phyloP scores from a whole-genome alignment of 1,140 invertebrate species.

The Ditylenchus dipsaci region DNA sequence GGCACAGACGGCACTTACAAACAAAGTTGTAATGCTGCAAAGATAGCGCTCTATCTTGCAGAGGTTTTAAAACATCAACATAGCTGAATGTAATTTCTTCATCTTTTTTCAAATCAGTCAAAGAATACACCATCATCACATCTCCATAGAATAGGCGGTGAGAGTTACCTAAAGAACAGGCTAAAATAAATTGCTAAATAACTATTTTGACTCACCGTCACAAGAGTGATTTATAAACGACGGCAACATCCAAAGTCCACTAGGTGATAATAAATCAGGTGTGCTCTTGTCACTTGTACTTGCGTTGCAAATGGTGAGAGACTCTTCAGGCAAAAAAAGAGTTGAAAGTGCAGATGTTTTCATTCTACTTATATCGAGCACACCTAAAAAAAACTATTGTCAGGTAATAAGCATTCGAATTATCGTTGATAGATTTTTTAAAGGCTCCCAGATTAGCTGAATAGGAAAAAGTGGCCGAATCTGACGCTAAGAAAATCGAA shows the following conservation, averaged over 20 bases:
- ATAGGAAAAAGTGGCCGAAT: too few relatives aligned
- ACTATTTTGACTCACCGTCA: not conserved
- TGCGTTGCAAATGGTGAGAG: not conserved
- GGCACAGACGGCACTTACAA: not conserved
- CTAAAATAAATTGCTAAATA: not conserved
- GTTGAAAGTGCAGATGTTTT: not conserved
- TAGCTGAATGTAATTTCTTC: not conserved
- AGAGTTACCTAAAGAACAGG: not conserved
- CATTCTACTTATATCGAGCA: not conserved
- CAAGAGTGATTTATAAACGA: constrained; percentile 5
- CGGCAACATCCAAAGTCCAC: constrained; percentile 7
- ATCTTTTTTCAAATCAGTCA: constrained; percentile 3
- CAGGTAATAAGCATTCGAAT: not conserved
- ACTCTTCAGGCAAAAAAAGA: not conserved
- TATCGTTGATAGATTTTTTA: not conserved
- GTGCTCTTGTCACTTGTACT: not conserved
- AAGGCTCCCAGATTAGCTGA: too few relatives aligned
- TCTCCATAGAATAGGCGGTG: constrained; percentile 1
- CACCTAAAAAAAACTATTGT: not conserved
- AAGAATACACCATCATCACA: not conserved
- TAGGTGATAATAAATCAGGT: not conserved
- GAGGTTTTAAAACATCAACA: not conserved
- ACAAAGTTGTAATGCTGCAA: not conserved
- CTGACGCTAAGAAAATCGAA: too few relatives aligned
- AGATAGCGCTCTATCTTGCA: not conserved